Percentiles rank a stretch among this genome's conserved stretches.
phyloP scores from a whole-genome alignment of 2,888 invertebrate genomes.

The Nephrocerus scutellatus region DNA sequence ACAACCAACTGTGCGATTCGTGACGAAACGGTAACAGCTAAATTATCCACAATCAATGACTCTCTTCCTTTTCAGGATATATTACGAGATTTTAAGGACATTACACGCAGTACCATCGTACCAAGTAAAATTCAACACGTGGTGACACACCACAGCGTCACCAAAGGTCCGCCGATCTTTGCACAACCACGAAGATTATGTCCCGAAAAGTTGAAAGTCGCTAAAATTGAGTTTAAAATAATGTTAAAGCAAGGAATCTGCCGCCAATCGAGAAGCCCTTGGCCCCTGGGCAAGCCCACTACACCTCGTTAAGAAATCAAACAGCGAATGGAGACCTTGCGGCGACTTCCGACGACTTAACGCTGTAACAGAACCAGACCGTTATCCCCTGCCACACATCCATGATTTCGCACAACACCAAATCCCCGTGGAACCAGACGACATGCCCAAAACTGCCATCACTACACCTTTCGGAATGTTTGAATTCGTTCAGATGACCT shows the following conservation, averaged over 20 bases:
- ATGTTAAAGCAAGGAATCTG: slow-evolving; percentile 36
- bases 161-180: slow-evolving; percentile 8
- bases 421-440: slow-evolving; percentile 14
- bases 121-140: neutral
- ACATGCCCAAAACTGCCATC: slow-evolving; percentile 19
- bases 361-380: slow-evolving; percentile 31
- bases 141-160: slow-evolving; percentile 1
- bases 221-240: slow-evolving; percentile 7
- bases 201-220: slow-evolving; percentile 5
- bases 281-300: slow-evolving; percentile 44
- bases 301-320: slow-evolving; percentile 28
- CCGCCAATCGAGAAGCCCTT: slow-evolving; percentile 39
- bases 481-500: slow-evolving; percentile 16
- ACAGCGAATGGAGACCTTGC: slow-evolving; percentile 30
- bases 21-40: no score
- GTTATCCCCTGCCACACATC: slow-evolving; percentile 35
- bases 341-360: slow-evolving; percentile 33
- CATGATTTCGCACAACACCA: slow-evolving; percentile 27
- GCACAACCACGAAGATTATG: slow-evolving; percentile 2
- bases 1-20: no score
- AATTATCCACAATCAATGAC: slow-evolving; percentile 4
- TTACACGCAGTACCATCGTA: slow-evolving; percentile 1
- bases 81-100: slow-evolving; percentile 8
- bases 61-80: slow-evolving; percentile 11
- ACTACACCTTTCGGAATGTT: slow-evolving; percentile 19